Evolutionary conservation across 2,888 invertebrate genomes (phyloP).

Genomic region (Chromoteleia sp.): DNA sequence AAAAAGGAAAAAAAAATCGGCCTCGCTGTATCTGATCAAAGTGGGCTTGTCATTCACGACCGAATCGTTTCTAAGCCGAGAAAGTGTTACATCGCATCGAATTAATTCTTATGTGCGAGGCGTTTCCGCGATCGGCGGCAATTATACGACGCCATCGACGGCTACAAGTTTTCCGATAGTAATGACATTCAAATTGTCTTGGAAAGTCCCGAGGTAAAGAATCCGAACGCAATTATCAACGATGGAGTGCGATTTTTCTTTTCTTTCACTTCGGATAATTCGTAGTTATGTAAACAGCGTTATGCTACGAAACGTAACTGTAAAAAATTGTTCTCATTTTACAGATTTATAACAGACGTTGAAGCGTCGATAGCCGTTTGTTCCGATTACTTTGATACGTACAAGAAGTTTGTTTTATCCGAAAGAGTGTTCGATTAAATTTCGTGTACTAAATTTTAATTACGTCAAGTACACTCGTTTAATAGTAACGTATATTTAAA

Average conservation of each 20-base stretch:
- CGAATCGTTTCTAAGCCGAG: conserved; percentile 13
- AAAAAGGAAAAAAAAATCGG: conserved; percentile 1
- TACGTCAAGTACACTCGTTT: too few relatives aligned
- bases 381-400: too few relatives aligned
- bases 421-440: too few relatives aligned
- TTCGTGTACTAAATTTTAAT: too few relatives aligned
- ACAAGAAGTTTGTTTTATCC: too few relatives aligned
- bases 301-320: neutral
- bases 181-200: conserved; percentile 50
- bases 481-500: too few relatives aligned
- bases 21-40: conserved; percentile 12
- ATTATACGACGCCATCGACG: conserved; percentile 24
- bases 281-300: conserved; percentile 22
- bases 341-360: neutral
- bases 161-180: conserved; percentile 24
- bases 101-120: conserved; percentile 16
- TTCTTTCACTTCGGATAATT: conserved; percentile 5
- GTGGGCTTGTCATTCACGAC: neutral
- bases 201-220: conserved; percentile 14
- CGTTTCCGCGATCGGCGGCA: conserved; percentile 37
- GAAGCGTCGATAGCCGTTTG: neutral
- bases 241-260: conserved; percentile 7
- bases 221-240: conserved; percentile 20
- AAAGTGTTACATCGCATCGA: conserved; percentile 43
- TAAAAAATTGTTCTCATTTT: neutral